Percentiles rank a stretch among this genome's conserved stretches.
These are phyloP conservation scores for Colistium nudipinnis DNA, from an alignment of 2,113 vertebrate genomes.

Conservation along the genomic window DNA sequence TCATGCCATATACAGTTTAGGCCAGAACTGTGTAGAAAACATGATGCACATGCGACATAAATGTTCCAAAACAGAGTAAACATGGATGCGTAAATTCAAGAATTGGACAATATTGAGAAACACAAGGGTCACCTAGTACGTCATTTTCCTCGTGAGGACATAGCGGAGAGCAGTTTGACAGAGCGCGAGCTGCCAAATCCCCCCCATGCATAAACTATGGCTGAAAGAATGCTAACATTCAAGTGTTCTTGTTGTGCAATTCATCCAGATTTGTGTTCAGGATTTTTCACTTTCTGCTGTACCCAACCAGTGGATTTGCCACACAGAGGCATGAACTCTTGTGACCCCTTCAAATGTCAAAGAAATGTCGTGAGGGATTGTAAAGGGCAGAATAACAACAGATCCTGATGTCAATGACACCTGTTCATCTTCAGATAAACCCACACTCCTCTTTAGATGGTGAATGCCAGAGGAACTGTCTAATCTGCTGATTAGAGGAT, in stretches of 20 bases:
- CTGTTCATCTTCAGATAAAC: slow-evolving; percentile 50
- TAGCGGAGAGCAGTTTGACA: slow-evolving; percentile 56
- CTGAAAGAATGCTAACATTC: slow-evolving; percentile 73
- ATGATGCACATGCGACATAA: slow-evolving; percentile 56
- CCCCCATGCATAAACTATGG: slow-evolving; percentile 64
- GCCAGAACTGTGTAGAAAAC: slow-evolving; percentile 38
- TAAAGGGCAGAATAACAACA: slow-evolving; percentile 50
- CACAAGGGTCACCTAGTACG: slow-evolving; percentile 46
- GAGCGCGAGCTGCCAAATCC: slow-evolving; percentile 41
- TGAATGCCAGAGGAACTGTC: slow-evolving; percentile 33
- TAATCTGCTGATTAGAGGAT: slow-evolving; percentile 20
- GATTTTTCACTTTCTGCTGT: slow-evolving; percentile 28
- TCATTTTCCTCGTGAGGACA: slow-evolving; percentile 45
- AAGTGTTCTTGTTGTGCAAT: slow-evolving; percentile 42
- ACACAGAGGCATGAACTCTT: slow-evolving; percentile 4
- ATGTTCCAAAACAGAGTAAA: slow-evolving; percentile 70
- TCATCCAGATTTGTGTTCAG: slow-evolving; percentile 37
- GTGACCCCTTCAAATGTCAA: slow-evolving; percentile 48
- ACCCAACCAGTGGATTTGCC: slow-evolving; percentile 15
- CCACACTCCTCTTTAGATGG: slow-evolving; percentile 29
- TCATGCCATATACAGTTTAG: slow-evolving; percentile 37
- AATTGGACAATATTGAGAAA: slow-evolving; percentile 47
- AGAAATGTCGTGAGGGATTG: background rate
- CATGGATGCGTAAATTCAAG: slow-evolving; percentile 54
- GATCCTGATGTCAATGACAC: slow-evolving; percentile 37